phyloP scores from a whole-genome alignment of 2,797 vertebrate species.

The Xerus rutilus region DNA sequence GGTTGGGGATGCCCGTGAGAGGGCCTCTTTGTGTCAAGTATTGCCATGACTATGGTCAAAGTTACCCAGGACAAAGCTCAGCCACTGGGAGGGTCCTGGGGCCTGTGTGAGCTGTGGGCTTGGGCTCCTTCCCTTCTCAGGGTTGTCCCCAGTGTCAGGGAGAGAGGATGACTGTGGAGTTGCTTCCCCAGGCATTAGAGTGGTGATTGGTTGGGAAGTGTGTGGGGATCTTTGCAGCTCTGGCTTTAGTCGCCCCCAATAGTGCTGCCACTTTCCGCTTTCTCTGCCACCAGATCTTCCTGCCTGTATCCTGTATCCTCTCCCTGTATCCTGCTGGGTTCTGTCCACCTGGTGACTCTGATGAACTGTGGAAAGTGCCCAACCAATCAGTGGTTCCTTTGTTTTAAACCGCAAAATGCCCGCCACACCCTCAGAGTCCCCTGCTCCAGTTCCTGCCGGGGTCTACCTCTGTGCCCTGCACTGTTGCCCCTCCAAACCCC shows the following conservation, averaged over 20 bases:
- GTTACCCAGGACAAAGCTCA: background rate
- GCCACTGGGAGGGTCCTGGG: background rate
- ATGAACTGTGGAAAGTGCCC: background rate
- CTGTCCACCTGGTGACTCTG: accelerated
- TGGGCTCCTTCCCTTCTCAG: background rate
- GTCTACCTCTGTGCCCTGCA: no score
- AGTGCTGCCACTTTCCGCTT: accelerated
- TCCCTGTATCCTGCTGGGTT: background rate
- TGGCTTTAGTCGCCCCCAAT: accelerated
- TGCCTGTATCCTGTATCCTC: no score
- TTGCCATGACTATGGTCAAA: background rate
- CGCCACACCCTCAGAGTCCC: accelerated
- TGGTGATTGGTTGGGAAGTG: accelerated
- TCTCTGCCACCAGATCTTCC: accelerated
- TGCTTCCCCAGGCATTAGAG: background rate
- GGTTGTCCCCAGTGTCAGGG: background rate
- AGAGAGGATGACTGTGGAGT: accelerated
- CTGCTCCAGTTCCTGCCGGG: accelerated
- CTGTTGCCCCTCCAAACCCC: accelerated
- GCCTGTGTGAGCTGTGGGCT: background rate
- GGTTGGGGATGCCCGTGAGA: accelerated
- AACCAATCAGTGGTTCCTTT: no score
- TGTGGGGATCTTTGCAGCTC: background rate
- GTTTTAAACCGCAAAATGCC: no score
- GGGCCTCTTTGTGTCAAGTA: background rate